Base-by-base conservation (phyloP, 2,113 vertebrate genomes). In the Pelecanus crispus region DNA sequence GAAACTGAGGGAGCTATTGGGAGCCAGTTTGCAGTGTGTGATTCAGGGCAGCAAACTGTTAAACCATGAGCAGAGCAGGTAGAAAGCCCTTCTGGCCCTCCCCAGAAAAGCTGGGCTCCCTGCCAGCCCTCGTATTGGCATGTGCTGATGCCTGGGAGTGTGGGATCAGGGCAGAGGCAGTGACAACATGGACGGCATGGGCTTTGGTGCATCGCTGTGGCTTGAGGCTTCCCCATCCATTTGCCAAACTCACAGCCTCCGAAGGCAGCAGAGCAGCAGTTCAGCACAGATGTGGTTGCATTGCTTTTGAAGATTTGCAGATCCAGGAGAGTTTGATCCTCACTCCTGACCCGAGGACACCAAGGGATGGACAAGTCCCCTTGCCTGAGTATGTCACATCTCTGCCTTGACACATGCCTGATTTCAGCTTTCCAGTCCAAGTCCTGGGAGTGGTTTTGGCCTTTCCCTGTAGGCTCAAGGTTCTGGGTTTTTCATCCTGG, bases 401-500 rank as follows among this genome's bases (percentile, higher is more conserved):
- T 52, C 61, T 70, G 18, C 31, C 49, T 49, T 56, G 52, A 40
- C 2, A 1, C 1, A 0, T 73, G 13, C 9, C 25, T 85, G 17
- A 49, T 77, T 61, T 40, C 65, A 90, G 18, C 21, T 89, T 91
- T 86, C 11, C 38, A 73, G 72, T 26, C 59, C 32, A 56, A 9
- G 15, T 67, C 15, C 34, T 66, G 34, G 47, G 12, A 56, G 24
- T 0, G 0, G 15, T 81, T 59, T 55, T 78, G 25, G 24, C 5
- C 15, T 25, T 87, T 44, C 17, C 1, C 52, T 72, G 15, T 29
- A 78, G 36, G 14, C 6, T 70, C 36, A 70, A 29, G 20, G 25
- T 36, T 82, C 56, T 86, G 16, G 15, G 6, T 3, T 61, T 88
- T 71, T 61, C n/a, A 81, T 32, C 17, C 10, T 85, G 34, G 1